Evolutionary conservation across 2,113 vertebrate species (phyloP), one percentile per base, ranked within the genome.

Genomic region (Collichthys lucidus): DNA sequence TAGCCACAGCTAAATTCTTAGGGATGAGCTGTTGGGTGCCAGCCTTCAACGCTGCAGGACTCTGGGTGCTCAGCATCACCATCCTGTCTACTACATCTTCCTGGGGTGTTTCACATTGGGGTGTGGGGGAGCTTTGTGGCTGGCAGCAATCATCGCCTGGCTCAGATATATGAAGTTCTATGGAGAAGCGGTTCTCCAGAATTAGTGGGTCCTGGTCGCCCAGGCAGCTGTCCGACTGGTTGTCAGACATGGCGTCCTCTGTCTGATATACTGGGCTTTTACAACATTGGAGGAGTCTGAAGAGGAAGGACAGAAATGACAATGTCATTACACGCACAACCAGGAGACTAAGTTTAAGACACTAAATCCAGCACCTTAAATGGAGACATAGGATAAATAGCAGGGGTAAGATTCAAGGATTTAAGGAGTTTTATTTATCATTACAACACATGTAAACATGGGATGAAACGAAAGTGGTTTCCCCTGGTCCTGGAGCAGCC

Each of bases 11-110:
- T 90, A 99, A 61, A 87, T 87, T 93, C 40, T 89, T 96, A 15
- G 98, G 98, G 74, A 99, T 98, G 56, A 99, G 90, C 94, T 99
- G 98, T 40, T 96, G 93, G 0, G 94, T 96, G 14, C 98, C 97
- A 73, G 94, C 67, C 87, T 96, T 97, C 15, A 90, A 92, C 0
- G 97, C 96, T 0, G 89, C 96, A 0, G 95, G 90, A 81, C 97
- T 97, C 17, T 96, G 81, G 0, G 97, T 98, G 94, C 97, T 99
- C 56, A 99, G 91, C 0, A 88, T 79, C 22, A 15, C 55, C 8
- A 86, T 84, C 0, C 78, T 40, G 0, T 76, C 66, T 4, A 74
- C 76, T 14, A 0, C 40, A 5, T 91, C 16, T 26, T 81, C 0
- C 40, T 83, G 64, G 0, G 64, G 50, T 0, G 26, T 47, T 67